Base-by-base conservation (phyloP, 92 coral and sea anemone species). In the Blastomussa wellsi region DNA sequence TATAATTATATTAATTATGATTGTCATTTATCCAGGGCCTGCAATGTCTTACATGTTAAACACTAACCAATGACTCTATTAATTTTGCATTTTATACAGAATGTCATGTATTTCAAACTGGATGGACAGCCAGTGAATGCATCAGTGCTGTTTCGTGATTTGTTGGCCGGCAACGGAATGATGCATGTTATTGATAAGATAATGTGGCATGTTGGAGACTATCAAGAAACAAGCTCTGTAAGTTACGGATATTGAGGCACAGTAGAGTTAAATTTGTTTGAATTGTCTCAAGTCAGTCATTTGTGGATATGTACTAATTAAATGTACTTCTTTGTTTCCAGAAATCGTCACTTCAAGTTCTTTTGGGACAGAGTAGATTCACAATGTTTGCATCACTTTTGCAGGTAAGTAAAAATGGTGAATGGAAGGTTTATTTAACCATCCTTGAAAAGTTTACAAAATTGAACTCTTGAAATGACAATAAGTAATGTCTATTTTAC, bases 81-180 rank as follows among this genome's bases (percentile, higher is more conserved):
- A 37, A 35, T 86, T 29, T 69, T 75, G 5, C 12, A 15, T n/a
- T n/a, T n/a, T n/a, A n/a, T 29, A 24, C 84, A 79, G 84, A 79
- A 71, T 39, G 64, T 48, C 29, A 53, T 84, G 81, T 94, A 79
- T 74, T 92, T 85, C 88, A 88, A 86, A 35, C 89, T 90, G 69
- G 86, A 76, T 65, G 92, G 89, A 0, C 95, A 86, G 74, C 39
- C 75, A 51, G 75, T 73, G 62, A 95, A 87, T 78, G 93, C 98
- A 38, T 86, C 79, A 47, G 92, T 94, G 59, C 90, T 88, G 49
- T 86, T 80, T 37, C 76, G 86, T 15, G 98, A 95, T 81, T 79
- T 95, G 31, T 29, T 92, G 67, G 95, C 95, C 5, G 95, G 92
- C 26, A 95, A 95, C 82, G 98, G 98, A n/a, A 88, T 95, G 62